A percentile compares a stretch with the other conserved stretches of the same genome.
Conservation (phyloP, 2,797 vertebrate genomes). For the Typhlichthys eigenmanni region DNA sequence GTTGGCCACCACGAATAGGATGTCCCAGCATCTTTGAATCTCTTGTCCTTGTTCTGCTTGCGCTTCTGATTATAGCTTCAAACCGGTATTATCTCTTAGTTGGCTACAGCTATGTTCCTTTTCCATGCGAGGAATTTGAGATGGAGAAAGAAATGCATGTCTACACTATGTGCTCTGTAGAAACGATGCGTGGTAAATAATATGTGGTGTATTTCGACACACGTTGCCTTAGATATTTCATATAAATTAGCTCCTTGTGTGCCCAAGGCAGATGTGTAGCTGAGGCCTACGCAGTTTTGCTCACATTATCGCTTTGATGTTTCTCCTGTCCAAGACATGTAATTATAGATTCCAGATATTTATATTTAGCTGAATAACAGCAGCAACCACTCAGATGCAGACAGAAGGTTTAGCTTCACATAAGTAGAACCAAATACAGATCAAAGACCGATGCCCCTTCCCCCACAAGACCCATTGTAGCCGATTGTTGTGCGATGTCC, state of each 20-base stretch:
- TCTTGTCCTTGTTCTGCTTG: no score
- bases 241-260: conserved; percentile 17
- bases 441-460: not conserved
- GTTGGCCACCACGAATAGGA: no score
- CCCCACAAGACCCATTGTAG: no score
- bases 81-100: no score
- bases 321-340: conserved; percentile 17
- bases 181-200: not conserved
- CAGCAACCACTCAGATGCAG: conserved; percentile 12
- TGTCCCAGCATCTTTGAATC: no score
- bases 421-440: conserved; percentile 18
- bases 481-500: conserved; percentile 1
- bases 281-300: conserved; percentile 10
- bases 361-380: conserved; percentile 21
- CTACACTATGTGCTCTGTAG: not conserved
- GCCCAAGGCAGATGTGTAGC: conserved; percentile 11
- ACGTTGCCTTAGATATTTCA: conserved; percentile 7
- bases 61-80: no score
- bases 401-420: conserved; percentile 18
- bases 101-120: no score
- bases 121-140: no score
- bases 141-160: no score
- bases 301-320: conserved; percentile 21
- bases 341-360: conserved; percentile 34
- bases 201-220: not conserved